phyloP scores from a whole-genome alignment of 2,888 invertebrate species.

The Yponomeuta plumbellus region DNA sequence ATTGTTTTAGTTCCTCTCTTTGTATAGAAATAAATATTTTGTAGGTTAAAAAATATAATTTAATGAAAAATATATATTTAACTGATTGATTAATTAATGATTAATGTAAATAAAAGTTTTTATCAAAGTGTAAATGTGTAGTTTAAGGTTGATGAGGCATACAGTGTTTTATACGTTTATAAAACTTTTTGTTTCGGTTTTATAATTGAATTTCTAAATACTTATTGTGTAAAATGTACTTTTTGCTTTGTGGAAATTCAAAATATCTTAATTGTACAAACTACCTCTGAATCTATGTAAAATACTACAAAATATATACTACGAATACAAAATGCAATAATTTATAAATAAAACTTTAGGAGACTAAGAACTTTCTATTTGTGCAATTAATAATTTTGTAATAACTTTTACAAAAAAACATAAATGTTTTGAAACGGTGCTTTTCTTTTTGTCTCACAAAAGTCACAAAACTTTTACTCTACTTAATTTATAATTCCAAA shows the following conservation, averaged over 20 bases:
- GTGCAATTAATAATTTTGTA: background rate
- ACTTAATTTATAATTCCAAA: constrained; percentile 43
- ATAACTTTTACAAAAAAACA: background rate
- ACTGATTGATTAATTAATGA: background rate
- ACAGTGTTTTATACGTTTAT: constrained; percentile 53
- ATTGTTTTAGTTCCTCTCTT: constrained; percentile 65
- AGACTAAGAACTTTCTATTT: background rate
- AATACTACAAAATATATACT: background rate
- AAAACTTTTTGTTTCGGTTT: constrained; percentile 21
- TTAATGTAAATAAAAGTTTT: constrained; percentile 63
- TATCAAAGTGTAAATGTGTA: constrained; percentile 70
- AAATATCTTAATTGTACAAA: constrained; percentile 1
- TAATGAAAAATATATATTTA: constrained; percentile 30
- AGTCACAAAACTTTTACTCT: background rate
- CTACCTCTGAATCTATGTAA: constrained; percentile 13
- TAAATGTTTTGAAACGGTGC: constrained; percentile 4
- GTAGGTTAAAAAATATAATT: constrained; percentile 60
- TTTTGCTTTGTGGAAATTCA: constrained; percentile 9
- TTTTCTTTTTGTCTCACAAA: constrained; percentile 1
- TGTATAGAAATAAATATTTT: constrained; percentile 52
- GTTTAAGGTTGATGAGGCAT: constrained; percentile 47
- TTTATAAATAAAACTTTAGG: background rate
- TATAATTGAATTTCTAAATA: background rate
- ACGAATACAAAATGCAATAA: constrained; percentile 2
- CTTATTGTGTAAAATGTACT: background rate